A percentile compares a stretch with the other conserved stretches of the same genome.
These are phyloP conservation scores for Hermodice carunculata DNA, from an alignment of 2,888 invertebrate species.

Conservation along the genomic window DNA sequence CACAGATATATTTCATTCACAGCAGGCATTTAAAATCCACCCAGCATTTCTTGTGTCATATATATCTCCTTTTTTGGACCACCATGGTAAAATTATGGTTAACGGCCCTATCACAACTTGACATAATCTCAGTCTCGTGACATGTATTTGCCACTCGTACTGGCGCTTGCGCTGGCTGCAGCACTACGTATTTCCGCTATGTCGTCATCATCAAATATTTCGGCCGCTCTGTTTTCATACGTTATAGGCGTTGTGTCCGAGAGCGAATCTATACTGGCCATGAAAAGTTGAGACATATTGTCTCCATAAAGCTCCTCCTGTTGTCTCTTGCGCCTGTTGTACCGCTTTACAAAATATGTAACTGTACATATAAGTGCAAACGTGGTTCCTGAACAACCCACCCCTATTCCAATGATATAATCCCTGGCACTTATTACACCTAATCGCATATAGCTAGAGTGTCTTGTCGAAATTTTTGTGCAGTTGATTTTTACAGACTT, in stretches of 20 bases:
- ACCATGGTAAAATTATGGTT: too few species aligned
- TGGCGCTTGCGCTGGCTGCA: constrained; percentile 12
- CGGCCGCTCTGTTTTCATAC: constrained; percentile 35
- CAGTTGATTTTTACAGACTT: constrained; percentile 34
- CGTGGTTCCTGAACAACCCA: constrained; percentile 4
- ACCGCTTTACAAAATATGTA: constrained; percentile 16
- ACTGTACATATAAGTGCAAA: constrained; percentile 6
- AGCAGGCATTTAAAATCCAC: too few species aligned
- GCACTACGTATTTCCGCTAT: constrained; percentile 29
- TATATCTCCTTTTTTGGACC: too few species aligned
- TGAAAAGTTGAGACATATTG: constrained; percentile 39
- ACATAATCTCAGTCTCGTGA: too few species aligned
- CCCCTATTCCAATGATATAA: constrained; percentile 28
- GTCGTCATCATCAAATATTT: constrained; percentile 39
- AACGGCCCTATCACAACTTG: too few species aligned
- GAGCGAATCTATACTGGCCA: constrained; percentile 36
- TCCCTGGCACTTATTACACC: constrained; percentile 21
- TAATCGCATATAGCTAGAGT: neutral
- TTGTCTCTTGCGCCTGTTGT: constrained; percentile 23
- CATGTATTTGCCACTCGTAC: constrained; percentile 9
- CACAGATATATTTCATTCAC: too few species aligned
- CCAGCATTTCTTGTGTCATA: too few species aligned
- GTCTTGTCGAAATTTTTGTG: constrained; percentile 29
- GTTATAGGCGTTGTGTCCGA: constrained; percentile 38
- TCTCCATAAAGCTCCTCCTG: constrained; percentile 36